Percentiles rank a stretch among this genome's conserved stretches.
Evolutionary conservation across 1,140 invertebrate genomes (phyloP).

Genomic region (Drosophila sucinea): DNA sequence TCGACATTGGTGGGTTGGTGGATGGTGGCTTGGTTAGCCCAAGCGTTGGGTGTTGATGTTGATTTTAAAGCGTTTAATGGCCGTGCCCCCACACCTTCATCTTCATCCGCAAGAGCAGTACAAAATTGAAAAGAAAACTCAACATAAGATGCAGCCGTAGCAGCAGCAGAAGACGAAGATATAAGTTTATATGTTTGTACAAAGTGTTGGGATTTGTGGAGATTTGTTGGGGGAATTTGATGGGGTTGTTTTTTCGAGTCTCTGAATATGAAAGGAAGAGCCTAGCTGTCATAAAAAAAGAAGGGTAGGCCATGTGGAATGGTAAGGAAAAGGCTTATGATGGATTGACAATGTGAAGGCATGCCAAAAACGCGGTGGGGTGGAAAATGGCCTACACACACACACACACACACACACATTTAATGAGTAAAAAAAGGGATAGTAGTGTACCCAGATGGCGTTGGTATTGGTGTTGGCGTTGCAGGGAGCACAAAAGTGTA

Average conservation of each 20-base stretch:
- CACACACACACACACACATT: neutral
- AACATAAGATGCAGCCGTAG: constrained; percentile 28
- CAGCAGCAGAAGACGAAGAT: constrained; percentile 27
- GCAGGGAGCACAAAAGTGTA: constrained; percentile 18
- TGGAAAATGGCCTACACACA: constrained; percentile 18
- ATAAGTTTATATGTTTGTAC: constrained; percentile 66
- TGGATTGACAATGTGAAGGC: constrained; percentile 51
- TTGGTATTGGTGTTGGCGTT: neutral
- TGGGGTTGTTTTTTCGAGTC: constrained; percentile 30
- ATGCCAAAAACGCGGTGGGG: constrained; percentile 28
- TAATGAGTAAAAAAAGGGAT: constrained; percentile 25
- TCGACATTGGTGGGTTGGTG: constrained; percentile 13
- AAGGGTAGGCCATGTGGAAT: constrained; percentile 18
- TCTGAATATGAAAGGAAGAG: constrained; percentile 8
- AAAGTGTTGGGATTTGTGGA: constrained; percentile 73
- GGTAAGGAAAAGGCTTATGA: constrained; percentile 42
- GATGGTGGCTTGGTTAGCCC: constrained; percentile 15
- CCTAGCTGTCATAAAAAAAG: constrained; percentile 33
- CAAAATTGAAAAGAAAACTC: constrained; percentile 68
- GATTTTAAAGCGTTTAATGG: constrained; percentile 81
- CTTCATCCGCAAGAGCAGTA: neutral
- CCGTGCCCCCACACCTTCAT: constrained; percentile 26
- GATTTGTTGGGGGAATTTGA: constrained; percentile 57
- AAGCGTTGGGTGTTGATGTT: constrained; percentile 59
- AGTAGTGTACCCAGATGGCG: constrained; percentile 11